A percentile compares a stretch with the other conserved stretches of the same genome.
These are phyloP conservation scores for Orius insidiosus DNA, from an alignment of 1,140 invertebrate species.

Conservation along the genomic window DNA sequence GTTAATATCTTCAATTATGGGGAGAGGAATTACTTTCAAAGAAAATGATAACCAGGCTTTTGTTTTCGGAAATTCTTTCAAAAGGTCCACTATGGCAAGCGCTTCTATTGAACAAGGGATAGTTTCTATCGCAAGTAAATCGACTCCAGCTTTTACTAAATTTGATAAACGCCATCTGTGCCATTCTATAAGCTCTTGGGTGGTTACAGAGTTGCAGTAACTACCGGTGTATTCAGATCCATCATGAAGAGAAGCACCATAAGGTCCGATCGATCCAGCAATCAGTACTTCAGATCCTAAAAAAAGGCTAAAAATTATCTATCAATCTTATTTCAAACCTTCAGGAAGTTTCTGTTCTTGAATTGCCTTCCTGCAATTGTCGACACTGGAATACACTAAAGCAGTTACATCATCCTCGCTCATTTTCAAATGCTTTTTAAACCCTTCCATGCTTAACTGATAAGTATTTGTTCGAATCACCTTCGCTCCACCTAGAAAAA, in stretches of 20 bases:
- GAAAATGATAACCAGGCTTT: slow-evolving; percentile 76
- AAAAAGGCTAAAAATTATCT: neutral
- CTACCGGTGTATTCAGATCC: slow-evolving; percentile 77
- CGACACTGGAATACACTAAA: slow-evolving; percentile 50
- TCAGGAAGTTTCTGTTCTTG: slow-evolving; percentile 2
- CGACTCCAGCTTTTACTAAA: slow-evolving; percentile 56
- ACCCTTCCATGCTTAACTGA: slow-evolving; percentile 66
- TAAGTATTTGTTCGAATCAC: slow-evolving; percentile 76
- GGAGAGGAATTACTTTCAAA: slow-evolving; percentile 40
- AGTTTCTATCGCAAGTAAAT: slow-evolving; percentile 75
- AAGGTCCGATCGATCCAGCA: slow-evolving; percentile 76
- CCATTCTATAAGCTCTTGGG: slow-evolving; percentile 54
- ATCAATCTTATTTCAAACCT: neutral
- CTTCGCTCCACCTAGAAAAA: slow-evolving; percentile 51
- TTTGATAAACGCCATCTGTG: slow-evolving; percentile 59
- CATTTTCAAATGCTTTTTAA: slow-evolving; percentile 47
- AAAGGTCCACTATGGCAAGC: slow-evolving; percentile 53
- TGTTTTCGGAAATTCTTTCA: slow-evolving; percentile 48
- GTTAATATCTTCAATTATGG: neutral
- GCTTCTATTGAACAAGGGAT: slow-evolving; percentile 70
- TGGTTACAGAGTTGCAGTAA: slow-evolving; percentile 51
- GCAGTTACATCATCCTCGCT: slow-evolving; percentile 39
- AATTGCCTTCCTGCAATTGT: slow-evolving; percentile 6
- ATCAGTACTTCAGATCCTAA: slow-evolving; percentile 31
- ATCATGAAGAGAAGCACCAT: slow-evolving; percentile 71